phyloP scores from a whole-genome alignment of 2,797 vertebrate genomes.

The Tragelaphus oryx region DNA sequence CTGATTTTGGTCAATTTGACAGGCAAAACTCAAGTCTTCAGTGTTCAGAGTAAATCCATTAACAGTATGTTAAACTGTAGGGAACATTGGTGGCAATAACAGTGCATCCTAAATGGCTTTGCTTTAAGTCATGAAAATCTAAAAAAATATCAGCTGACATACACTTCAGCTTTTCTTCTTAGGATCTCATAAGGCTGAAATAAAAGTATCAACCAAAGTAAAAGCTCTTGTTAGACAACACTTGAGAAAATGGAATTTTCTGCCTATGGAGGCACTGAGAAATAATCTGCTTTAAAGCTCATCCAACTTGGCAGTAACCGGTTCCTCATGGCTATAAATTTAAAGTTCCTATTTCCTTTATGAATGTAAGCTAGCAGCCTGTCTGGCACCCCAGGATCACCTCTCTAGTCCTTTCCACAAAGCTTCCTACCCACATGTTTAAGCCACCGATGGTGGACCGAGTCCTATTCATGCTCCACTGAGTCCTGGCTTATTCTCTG shows the following conservation, averaged over 20 bases:
- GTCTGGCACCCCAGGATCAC: not conserved
- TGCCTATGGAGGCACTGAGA: not conserved
- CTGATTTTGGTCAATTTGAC: not conserved
- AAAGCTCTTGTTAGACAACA: not conserved
- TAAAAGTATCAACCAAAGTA: not conserved
- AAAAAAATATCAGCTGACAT: not conserved
- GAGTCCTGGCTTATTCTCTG: not conserved
- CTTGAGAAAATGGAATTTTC: not conserved
- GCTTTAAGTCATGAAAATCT: not conserved
- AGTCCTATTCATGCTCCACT: not conserved
- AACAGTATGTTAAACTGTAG: not conserved
- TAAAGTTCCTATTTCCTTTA: not conserved
- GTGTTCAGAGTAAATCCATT: not conserved
- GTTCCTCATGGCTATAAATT: not conserved
- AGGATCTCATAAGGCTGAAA: not conserved
- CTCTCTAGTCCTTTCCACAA: not conserved
- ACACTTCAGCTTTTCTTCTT: not conserved
- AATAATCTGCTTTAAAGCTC: not conserved
- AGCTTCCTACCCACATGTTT: not conserved
- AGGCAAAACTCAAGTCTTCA: not conserved
- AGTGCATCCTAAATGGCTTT: not conserved
- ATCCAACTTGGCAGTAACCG: not conserved
- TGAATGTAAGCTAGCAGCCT: not conserved
- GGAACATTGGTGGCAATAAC: not conserved
- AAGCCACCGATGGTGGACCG: not conserved